Evolutionary conservation across 2,888 invertebrate species (phyloP), one percentile per base, ranked within the genome.

Genomic region (Perizoma flavofasciatum): DNA sequence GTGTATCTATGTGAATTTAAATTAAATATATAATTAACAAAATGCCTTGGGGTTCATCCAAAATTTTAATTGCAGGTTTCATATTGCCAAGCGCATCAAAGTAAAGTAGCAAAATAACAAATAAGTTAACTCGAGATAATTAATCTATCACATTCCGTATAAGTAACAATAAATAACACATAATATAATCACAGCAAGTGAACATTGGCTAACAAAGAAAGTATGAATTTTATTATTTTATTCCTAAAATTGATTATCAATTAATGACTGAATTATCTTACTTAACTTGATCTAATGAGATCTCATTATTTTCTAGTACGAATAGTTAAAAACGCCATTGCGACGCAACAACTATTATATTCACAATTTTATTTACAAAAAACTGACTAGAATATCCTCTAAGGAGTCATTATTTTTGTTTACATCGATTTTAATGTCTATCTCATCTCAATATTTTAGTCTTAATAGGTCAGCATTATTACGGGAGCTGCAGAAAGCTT

Each of bases 201-300:
- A 89, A 91, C 86, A 91, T 91, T 90, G 88, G 88, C 92, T 92
- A 92, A 91, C 91, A 91, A 90, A 90, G 80, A 89, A 91, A 85
- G 76, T 86, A 75, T 68, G 78, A 75, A 75, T 64, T 37, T 22
- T 2, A 22, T 22, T 77, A 77, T 81, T 55, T 89, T 81, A 90
- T 82, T 70, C 80, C 89, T 89, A 89, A 87, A 86, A 85, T 87
- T 79, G 86, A 86, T 88, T 89, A 89, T 87, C 86, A 89, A 88
- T 90, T 89, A 89, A 87, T 89, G 89, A 91, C 88, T 89, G 88
- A 89, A 87, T 86, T 88, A 90, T 83, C 89, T 91, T 91, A 91
- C 84, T 78, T 77, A 86, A 89, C 84, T 78, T 77, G 87, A 89
- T 84, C 89, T 91, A 92, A 85, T 90, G 92, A 92, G 92, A 92